These are phyloP conservation scores for Sciurus niger DNA, from an alignment of 2,113 vertebrate species.

Conservation along the genomic window DNA sequence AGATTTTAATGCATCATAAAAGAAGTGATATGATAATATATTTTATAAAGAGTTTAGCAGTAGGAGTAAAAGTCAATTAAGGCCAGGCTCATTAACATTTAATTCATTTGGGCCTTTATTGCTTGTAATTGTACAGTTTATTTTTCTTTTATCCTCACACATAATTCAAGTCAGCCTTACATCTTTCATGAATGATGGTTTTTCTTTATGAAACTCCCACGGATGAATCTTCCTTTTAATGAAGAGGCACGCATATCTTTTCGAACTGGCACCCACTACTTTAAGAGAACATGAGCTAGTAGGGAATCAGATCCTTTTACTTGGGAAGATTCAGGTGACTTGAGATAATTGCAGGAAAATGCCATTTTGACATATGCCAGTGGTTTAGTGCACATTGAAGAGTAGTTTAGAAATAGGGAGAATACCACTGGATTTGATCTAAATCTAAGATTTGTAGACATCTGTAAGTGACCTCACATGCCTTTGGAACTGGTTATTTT, in stretches of 20 bases:
- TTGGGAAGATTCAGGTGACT: conserved; percentile 16
- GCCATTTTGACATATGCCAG: neutral
- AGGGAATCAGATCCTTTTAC: neutral
- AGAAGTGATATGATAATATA: conserved; percentile 78
- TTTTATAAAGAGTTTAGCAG: conserved; percentile 79
- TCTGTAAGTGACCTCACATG: neutral
- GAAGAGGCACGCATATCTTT: neutral
- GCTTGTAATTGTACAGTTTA: conserved; percentile 74
- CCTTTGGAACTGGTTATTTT: conserved; percentile 33
- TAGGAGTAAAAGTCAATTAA: conserved; percentile 80
- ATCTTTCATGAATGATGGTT: neutral
- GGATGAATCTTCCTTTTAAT: conserved; percentile 42
- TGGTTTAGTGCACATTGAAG: neutral
- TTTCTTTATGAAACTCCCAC: neutral
- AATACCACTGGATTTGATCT: neutral
- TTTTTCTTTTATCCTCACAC: conserved; percentile 63
- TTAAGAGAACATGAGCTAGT: conserved; percentile 2
- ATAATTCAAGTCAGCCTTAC: conserved; percentile 70
- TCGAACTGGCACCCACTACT: neutral
- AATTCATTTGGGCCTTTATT: conserved; percentile 75
- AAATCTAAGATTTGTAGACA: conserved; percentile 34
- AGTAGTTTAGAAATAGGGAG: neutral
- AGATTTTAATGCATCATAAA: conserved; percentile 82
- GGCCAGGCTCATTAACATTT: conserved; percentile 75
- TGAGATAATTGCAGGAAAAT: conserved; percentile 32